phyloP scores from a whole-genome alignment of 2,113 vertebrate species.

The Cnemophilus loriae region DNA sequence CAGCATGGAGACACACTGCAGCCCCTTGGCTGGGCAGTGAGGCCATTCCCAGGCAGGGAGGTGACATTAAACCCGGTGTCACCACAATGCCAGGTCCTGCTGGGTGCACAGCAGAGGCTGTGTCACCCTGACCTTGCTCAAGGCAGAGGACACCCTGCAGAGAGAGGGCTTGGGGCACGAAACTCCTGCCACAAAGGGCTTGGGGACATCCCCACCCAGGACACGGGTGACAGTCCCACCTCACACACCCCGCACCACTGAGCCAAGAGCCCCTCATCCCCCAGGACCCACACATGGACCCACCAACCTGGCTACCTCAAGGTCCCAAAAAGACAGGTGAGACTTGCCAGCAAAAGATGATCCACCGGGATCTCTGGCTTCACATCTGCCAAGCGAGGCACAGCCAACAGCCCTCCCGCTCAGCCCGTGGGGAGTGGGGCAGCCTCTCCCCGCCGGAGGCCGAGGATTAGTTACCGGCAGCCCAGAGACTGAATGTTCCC shows the following conservation, averaged over 20 bases:
- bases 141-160: accelerated
- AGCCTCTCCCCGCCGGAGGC: not conserved
- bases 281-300: accelerated
- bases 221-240: not conserved
- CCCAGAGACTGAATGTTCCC: slow-evolving; percentile 17
- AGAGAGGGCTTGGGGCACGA: accelerated
- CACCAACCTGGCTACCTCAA: accelerated
- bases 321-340: not conserved
- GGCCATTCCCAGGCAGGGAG: not conserved
- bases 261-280: accelerated
- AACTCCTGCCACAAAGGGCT: not conserved
- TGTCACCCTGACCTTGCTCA: not conserved
- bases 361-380: not conserved
- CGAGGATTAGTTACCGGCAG: not conserved
- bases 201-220: not conserved
- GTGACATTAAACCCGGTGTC: not conserved
- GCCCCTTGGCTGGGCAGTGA: accelerated
- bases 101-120: accelerated
- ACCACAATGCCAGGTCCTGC: accelerated
- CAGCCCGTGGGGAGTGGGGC: not conserved
- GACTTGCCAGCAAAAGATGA: not conserved
- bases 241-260: not conserved
- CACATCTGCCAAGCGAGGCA: not conserved
- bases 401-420: not conserved
- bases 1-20: accelerated